Base-by-base conservation (phyloP, 2,797 vertebrate genomes). In the Lepidocolaptes lacrymiger region DNA sequence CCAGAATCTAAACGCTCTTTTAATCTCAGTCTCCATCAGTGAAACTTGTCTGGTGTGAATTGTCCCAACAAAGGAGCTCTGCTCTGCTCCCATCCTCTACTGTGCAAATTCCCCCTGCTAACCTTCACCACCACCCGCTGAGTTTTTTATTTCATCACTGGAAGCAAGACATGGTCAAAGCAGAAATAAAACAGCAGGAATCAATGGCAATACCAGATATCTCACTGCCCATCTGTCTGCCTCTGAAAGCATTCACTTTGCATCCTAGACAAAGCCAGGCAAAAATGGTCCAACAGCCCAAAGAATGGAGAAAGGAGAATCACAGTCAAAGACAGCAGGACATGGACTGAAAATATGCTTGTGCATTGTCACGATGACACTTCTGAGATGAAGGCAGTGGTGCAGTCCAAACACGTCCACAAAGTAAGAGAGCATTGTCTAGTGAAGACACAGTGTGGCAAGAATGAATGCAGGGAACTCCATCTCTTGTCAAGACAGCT, bases 391-490 rank as follows among this genome's bases (percentile, higher is more conserved):
- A 59, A 56, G 26, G 30, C 41, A 30, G 26, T 8, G 23, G 12
- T 79, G 51, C 23, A 61, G 34, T 22, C 32, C 34, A 84, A 71
- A 71, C 3, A 10, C 3, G 1, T 39, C 66, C 39, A 27, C 41
- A 91, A n/a, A 71, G 11, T 41, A 73, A 54, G 19, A 71, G 39
- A 48, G 10, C 5, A 11, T 43, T 88, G 21, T 79, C 12, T 36
- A 56, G 14, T 22, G 36, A 92, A 74, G 32, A 56, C 28, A 37
- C 1, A 18, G 44, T 10, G 32, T 4, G 14, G 32, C 0, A 0
- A 82, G 19, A 36, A 46, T 20, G 48, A 86, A 63, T 16, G 8
- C 7, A 34, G 7, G 7, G 22, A 94, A n/a, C 6, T 39, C 14
- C 24, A 73, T 8, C 7, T 86, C 39, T n/a, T 67, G 37, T 27